Percentiles rank a stretch among this genome's conserved stretches.
Evolutionary conservation across 2,888 invertebrate species (phyloP).

Genomic region (Catocala nupta): DNA sequence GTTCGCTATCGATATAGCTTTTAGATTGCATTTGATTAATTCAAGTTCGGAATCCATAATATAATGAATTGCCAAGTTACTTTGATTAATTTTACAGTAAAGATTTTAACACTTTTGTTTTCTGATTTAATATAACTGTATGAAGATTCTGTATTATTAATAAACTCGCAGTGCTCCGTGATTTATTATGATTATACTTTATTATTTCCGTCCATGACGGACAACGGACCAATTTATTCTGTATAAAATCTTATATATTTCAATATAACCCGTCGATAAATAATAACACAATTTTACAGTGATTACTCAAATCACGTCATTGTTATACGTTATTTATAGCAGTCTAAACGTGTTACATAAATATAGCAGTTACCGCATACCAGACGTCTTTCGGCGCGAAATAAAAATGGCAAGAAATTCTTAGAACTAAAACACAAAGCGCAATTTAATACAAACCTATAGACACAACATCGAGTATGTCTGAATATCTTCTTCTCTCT

Average conservation of each 20-base stretch:
- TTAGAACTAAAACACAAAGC: constrained; percentile 3
- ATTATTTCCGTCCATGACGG: constrained; percentile 19
- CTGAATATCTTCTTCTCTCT: constrained; percentile 79
- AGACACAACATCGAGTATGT: constrained; percentile 81
- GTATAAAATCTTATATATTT: constrained; percentile 11
- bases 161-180: constrained; percentile 7
- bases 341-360: constrained; percentile 24
- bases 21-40: no score
- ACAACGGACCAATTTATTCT: constrained; percentile 10
- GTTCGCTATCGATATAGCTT: no score
- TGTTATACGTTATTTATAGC: constrained; percentile 28
- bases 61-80: no score
- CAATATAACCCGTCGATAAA: constrained; percentile 17
- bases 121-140: not conserved
- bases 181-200: constrained; percentile 36
- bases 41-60: no score
- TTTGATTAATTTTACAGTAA: no score
- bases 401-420: constrained; percentile 61
- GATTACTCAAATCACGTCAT: constrained; percentile 40
- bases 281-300: constrained; percentile 25
- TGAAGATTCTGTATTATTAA: constrained; percentile 5
- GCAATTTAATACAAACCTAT: constrained; percentile 65
- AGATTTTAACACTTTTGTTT: no score
- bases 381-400: constrained; percentile 30
- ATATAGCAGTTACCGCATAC: constrained; percentile 35